phyloP scores from a whole-genome alignment of 2,888 invertebrate species.

The Aleiodes leptofemur region DNA sequence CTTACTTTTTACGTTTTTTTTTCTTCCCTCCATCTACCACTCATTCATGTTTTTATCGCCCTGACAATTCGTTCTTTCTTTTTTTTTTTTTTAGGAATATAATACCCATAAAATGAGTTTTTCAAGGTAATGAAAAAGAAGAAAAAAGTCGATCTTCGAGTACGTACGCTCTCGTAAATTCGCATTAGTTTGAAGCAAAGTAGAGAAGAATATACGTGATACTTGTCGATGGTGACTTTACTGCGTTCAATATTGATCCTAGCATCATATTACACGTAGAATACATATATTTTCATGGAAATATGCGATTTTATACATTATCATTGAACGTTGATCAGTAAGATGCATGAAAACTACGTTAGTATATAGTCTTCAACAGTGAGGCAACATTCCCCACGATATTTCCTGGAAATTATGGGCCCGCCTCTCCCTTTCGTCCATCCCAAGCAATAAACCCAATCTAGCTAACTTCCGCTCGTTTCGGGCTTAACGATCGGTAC shows the following conservation, averaged over 20 bases:
- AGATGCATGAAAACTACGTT: constrained; percentile 7
- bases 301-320: background rate
- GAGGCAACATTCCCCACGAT: constrained; percentile 19
- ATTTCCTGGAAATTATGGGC: constrained; percentile 42
- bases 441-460: constrained; percentile 52
- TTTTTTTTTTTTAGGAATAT: constrained; percentile 1
- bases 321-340: constrained; percentile 17
- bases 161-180: constrained; percentile 11
- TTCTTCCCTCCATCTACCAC: background rate
- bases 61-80: background rate
- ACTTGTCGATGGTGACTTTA: constrained; percentile 2
- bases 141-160: background rate
- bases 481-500: constrained; percentile 56
- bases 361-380: background rate
- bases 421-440: constrained; percentile 38
- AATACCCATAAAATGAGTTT: background rate
- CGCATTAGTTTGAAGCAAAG: constrained; percentile 1
- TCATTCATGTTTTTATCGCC: background rate
- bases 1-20: constrained; percentile 37
- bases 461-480: constrained; percentile 57
- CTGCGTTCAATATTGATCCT: background rate
- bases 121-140: background rate
- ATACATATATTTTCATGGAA: constrained; percentile 9
- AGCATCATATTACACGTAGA: background rate
- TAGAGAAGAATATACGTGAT: constrained; percentile 1